Conservation (phyloP, 2,888 invertebrate species). For the Calameuta filiformis region DNA sequence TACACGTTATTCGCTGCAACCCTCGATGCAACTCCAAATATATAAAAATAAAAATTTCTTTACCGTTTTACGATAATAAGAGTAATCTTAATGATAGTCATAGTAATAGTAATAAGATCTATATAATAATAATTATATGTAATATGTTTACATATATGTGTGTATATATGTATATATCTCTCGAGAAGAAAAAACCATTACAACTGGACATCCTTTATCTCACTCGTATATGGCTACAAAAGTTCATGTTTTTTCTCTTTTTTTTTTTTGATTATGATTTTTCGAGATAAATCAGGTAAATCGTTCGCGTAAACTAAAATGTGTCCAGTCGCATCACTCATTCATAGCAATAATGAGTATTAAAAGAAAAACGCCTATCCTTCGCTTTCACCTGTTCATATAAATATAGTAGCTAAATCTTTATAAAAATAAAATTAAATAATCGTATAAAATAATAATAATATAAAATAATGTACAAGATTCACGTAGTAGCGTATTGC, state of each 20-base stretch:
- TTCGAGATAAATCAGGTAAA: slow-evolving; percentile 37
- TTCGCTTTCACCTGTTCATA: slow-evolving; percentile 24
- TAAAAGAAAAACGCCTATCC: slow-evolving; percentile 32
- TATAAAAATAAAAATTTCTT: too few species aligned
- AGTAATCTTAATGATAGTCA: too few species aligned
- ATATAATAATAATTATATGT: slow-evolving; percentile 5
- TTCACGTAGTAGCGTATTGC: slow-evolving; percentile 38
- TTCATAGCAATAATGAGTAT: slow-evolving; percentile 48
- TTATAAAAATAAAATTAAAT: slow-evolving; percentile 60
- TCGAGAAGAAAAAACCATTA: slow-evolving; percentile 6
- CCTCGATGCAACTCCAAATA: too few species aligned
- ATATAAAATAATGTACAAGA: slow-evolving; percentile 54
- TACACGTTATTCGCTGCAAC: too few species aligned
- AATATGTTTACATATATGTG: slow-evolving; percentile 2
- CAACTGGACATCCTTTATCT: slow-evolving; percentile 18
- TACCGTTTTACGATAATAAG: too few species aligned
- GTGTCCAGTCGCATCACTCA: slow-evolving; percentile 45
- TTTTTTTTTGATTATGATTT: slow-evolving; percentile 24
- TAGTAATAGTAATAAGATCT: neutral
- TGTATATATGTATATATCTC: slow-evolving; percentile 6
- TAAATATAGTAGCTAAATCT: slow-evolving; percentile 46
- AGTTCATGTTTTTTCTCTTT: slow-evolving; percentile 22
- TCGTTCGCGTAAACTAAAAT: slow-evolving; percentile 37
- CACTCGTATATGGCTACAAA: slow-evolving; percentile 19
- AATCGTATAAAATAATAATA: slow-evolving; percentile 54